Percentiles rank a stretch among this genome's conserved stretches.
Evolutionary conservation across 2,888 invertebrate genomes (phyloP).

Genomic region (Euplexia lucipara): DNA sequence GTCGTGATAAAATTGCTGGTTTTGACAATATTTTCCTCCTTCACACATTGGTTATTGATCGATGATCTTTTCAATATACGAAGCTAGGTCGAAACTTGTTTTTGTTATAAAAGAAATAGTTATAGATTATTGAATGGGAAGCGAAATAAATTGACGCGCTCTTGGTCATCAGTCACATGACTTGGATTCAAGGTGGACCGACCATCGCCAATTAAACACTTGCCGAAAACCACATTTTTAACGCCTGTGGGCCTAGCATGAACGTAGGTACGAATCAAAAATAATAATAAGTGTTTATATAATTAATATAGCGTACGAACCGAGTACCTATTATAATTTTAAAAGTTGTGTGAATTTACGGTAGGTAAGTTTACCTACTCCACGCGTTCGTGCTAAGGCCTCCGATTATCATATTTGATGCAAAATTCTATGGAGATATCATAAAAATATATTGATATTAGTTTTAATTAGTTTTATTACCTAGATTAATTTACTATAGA

Average conservation of each 20-base stretch:
- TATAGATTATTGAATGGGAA: constrained; percentile 48
- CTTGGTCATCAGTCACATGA: constrained; percentile 73
- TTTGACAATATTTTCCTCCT: constrained; percentile 24
- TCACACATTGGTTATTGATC: constrained; percentile 1
- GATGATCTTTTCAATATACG: constrained; percentile 29
- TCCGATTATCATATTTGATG: constrained; percentile 23
- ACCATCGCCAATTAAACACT: constrained; percentile 54
- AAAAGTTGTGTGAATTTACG: too few species aligned
- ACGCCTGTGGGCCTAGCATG: not conserved
- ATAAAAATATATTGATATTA: too few species aligned
- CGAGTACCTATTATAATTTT: too few species aligned
- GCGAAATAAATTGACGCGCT: constrained; percentile 38
- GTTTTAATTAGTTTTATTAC: too few species aligned
- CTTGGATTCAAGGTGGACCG: constrained; percentile 74
- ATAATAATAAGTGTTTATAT: too few species aligned
- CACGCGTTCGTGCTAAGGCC: too few species aligned
- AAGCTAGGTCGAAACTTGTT: constrained; percentile 14
- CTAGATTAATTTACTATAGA: too few species aligned
- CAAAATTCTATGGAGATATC: not conserved
- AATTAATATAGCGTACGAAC: too few species aligned
- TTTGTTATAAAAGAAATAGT: constrained; percentile 18
- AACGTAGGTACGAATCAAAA: too few species aligned
- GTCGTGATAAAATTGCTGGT: constrained; percentile 16
- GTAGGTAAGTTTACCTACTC: too few species aligned
- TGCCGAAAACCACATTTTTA: constrained; percentile 43